Conservation (phyloP, 2,797 vertebrate genomes). For the Eidolon dupreanum region DNA sequence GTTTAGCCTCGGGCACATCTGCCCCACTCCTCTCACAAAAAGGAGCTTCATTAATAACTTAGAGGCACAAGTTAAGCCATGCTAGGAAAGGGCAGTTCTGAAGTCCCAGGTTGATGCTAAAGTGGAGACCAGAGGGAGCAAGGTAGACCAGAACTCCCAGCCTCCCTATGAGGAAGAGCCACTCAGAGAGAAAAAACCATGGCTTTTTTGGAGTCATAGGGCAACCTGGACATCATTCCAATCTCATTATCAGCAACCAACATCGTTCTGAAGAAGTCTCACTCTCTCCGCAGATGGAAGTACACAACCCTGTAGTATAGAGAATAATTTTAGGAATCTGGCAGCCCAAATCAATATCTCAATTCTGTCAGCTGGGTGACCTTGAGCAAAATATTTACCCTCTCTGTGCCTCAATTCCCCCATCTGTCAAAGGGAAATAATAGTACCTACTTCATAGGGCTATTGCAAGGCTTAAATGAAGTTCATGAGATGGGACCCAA, state of each 20-base stretch:
- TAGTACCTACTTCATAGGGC: neutral
- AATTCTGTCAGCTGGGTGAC: neutral
- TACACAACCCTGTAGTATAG: rapidly evolving
- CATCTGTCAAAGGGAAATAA: neutral
- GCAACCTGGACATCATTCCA: neutral
- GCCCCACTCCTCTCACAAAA: no score
- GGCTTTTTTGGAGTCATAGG: neutral
- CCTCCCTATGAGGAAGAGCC: neutral
- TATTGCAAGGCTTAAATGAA: no score
- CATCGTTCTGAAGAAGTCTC: neutral
- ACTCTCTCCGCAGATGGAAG: no score
- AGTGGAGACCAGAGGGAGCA: neutral
- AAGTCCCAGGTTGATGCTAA: neutral
- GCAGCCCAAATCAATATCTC: neutral
- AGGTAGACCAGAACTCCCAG: neutral
- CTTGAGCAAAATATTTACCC: neutral
- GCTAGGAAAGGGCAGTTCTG: no score
- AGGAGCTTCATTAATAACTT: neutral
- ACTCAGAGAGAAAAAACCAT: neutral
- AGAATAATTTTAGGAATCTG: neutral
- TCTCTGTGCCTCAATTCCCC: neutral
- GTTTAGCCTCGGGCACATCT: rapidly evolving
- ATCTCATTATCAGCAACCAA: neutral
- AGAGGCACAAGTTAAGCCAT: neutral
- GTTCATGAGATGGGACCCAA: neutral